These are phyloP conservation scores for Tribolium castaneum DNA, from an alignment of 1,140 invertebrate genomes.

Conservation along the genomic window DNA sequence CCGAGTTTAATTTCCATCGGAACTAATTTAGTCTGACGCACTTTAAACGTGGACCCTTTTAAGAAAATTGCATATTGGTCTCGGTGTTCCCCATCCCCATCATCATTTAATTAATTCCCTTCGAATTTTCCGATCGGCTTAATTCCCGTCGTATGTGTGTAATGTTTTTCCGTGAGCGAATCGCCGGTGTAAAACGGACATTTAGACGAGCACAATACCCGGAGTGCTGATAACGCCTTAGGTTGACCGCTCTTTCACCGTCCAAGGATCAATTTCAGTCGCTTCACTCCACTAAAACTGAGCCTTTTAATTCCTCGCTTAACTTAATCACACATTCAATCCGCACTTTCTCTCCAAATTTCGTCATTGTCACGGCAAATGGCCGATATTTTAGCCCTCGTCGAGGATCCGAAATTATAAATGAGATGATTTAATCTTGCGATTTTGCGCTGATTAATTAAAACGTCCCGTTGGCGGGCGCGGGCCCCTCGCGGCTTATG, in stretches of 20 bases:
- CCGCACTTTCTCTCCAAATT: conserved; percentile 44
- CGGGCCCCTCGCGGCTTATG: conserved; percentile 26
- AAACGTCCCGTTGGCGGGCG: conserved; percentile 1
- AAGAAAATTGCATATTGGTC: background rate
- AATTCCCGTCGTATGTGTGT: conserved; percentile 28
- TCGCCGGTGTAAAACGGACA: conserved; percentile 35
- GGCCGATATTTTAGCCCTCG: conserved; percentile 35
- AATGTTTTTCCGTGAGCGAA: conserved; percentile 33
- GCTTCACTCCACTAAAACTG: conserved; percentile 45
- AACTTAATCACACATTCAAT: conserved; percentile 45
- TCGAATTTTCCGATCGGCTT: conserved; percentile 29
- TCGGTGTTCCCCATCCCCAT: background rate
- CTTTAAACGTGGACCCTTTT: background rate
- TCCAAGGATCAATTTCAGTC: conserved; percentile 45
- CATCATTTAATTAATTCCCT: conserved; percentile 21
- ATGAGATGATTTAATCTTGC: background rate
- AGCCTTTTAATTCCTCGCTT: conserved; percentile 47
- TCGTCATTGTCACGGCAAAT: conserved; percentile 42
- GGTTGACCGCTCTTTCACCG: conserved; percentile 38
- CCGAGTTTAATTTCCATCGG: background rate
- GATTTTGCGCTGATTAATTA: conserved; percentile 2
- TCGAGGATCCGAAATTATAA: background rate
- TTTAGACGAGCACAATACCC: conserved; percentile 35
- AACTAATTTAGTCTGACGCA: background rate
- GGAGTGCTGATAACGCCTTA: conserved; percentile 37